Evolutionary conservation across 2,113 vertebrate genomes (phyloP).

Genomic region (Chloropsis hardwickii): DNA sequence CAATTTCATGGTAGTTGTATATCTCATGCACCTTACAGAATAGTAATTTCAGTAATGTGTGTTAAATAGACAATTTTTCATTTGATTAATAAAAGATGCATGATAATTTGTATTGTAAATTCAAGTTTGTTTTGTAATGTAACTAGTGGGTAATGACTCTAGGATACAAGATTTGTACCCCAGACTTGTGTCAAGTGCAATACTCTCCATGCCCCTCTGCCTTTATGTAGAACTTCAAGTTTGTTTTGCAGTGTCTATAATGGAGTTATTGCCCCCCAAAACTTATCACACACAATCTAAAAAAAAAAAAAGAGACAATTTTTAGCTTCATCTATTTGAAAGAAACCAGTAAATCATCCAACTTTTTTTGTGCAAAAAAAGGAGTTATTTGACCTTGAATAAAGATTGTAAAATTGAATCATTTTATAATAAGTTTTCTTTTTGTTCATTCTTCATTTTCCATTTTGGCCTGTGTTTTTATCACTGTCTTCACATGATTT

Average conservation of each 20-base stretch:
- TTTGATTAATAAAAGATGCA: neutral
- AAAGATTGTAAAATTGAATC: neutral
- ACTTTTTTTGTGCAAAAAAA: neutral
- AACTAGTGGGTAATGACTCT: neutral
- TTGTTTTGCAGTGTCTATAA: neutral
- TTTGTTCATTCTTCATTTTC: neutral
- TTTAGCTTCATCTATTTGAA: neutral
- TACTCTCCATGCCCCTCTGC: neutral
- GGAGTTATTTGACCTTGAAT: neutral
- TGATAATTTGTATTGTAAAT: neutral
- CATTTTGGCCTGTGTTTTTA: neutral
- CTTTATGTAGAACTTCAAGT: neutral
- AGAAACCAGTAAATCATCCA: neutral
- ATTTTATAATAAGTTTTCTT: neutral
- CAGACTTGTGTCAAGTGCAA: neutral
- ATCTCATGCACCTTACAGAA: neutral
- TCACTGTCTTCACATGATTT: neutral
- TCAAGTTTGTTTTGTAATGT: neutral
- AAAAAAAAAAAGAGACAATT: neutral
- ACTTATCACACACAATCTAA: neutral
- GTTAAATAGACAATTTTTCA: neutral
- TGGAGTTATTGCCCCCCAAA: neutral
- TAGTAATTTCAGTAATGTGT: slow-evolving; percentile 42
- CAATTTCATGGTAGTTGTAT: slow-evolving; percentile 34
- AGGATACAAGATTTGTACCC: neutral